These are phyloP conservation scores for Corydoras maculifer DNA, from an alignment of 2,113 vertebrate species.

Conservation along the genomic window DNA sequence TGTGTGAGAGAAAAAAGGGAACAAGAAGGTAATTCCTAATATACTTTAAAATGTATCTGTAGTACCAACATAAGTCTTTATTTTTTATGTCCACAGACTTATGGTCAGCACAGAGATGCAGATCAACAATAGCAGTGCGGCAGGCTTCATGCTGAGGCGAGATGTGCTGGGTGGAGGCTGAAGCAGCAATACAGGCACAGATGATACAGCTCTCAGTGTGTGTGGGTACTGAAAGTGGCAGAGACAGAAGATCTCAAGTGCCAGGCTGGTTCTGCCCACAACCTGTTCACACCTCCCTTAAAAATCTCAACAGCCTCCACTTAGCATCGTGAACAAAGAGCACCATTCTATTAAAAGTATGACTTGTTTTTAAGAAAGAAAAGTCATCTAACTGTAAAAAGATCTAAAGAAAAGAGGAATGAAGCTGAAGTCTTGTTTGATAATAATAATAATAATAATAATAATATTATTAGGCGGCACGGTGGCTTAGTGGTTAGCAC, in stretches of 20 bases:
- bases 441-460: no score
- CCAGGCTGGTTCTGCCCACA: slow-evolving; percentile 17
- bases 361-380: not conserved
- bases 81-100: no score
- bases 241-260: not conserved
- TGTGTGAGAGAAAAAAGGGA: not conserved
- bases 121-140: not conserved
- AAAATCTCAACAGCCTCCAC: slow-evolving; percentile 1
- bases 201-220: slow-evolving; percentile 23
- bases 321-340: not conserved
- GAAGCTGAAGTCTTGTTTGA: no score
- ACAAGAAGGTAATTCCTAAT: not conserved
- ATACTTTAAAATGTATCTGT: not conserved
- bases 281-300: slow-evolving; percentile 9
- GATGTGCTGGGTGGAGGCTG: slow-evolving; percentile 4
- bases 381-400: not conserved
- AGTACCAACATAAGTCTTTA: no score
- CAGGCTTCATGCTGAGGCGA: not conserved
- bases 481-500: no score
- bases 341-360: not conserved
- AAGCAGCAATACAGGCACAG: not conserved
- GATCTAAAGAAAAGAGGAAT: not conserved
- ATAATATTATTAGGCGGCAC: no score
- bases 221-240: not conserved
- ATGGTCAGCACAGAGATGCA: no score